A percentile compares a stretch with the other conserved stretches of the same genome.
phyloP scores from a whole-genome alignment of 2,888 invertebrate genomes.

The Drosophila subquinaria region DNA sequence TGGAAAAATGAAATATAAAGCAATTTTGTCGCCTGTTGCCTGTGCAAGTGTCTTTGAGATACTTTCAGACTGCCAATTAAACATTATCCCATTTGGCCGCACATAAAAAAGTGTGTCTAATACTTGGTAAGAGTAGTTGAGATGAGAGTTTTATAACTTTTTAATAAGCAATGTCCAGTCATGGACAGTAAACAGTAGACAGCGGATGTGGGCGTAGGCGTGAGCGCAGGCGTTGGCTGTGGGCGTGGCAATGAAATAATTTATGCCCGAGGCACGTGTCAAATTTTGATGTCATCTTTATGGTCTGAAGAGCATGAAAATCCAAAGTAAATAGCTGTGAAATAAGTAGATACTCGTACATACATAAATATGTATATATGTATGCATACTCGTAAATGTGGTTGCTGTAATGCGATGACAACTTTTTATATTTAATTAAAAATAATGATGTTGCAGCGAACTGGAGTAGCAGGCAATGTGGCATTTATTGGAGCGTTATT shows the following conservation, averaged over 20 bases:
- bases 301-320: conserved; percentile 27
- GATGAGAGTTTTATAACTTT: conserved; percentile 66
- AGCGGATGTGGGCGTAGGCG: background rate
- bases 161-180: conserved; percentile 66
- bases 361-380: too few species aligned
- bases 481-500: conserved; percentile 63
- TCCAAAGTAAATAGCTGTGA: conserved; percentile 56
- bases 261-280: conserved; percentile 55
- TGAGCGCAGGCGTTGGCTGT: background rate
- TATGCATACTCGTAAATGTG: conserved; percentile 33
- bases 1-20: background rate
- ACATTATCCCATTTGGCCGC: conserved; percentile 19
- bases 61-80: conserved; percentile 8
- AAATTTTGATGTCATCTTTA: conserved; percentile 66
- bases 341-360: conserved; percentile 22
- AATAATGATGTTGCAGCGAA: conserved; percentile 69
- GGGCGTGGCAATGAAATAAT: conserved; percentile 58
- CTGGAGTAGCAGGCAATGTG: conserved; percentile 46
- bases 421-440: conserved; percentile 79
- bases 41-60: background rate
- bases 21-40: background rate
- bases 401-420: conserved; percentile 52
- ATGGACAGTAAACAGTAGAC: conserved; percentile 6
- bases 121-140: conserved; percentile 1
- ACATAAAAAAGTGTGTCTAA: conserved; percentile 20